Evolutionary conservation across 1,140 invertebrate species (phyloP), one percentile per base, ranked within the genome.

Genomic region (Glomeris maerens): DNA sequence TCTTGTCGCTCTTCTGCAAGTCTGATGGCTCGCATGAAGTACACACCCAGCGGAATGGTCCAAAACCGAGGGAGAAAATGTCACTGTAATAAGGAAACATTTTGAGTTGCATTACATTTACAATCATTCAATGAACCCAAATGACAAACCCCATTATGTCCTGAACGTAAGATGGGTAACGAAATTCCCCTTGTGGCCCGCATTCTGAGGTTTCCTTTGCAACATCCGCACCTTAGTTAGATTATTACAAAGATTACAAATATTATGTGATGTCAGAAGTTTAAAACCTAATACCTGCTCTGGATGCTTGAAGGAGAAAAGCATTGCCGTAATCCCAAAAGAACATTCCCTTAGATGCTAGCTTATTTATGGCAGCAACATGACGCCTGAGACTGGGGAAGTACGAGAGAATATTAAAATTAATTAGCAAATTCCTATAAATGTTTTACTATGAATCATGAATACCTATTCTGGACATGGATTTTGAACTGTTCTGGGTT

Each of bases 281-380:
- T n/a, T n/a, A 49, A 47, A 64, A 51, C 25, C 62, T 39, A 20
- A 59, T 64, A 65, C 78, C 79, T 26, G 79, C 77, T 52, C 78
- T 63, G 31, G 68, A 63, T 13, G 78, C 77, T 64, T 82, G 78
- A 29, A 82, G 62, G 22, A 81, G 68, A 60, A 81, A 81, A 2
- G 79, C 79, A 63, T 81, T 81, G 26, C 79, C 79, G 63, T 81
- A 81, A 62, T 81, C 79, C 74, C 75, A 81, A 63, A 81, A 81
- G 52, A 68, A 70, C 61, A 81, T 63, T n/a, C 79, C 79, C 23
- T 60, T 57, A 2, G 62, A 62, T 0, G 74, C 55, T 42, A 81
- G 59, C n/a, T 61, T 67, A 55, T 78, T 75, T 40, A 81, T 75
- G n/a, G 79, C 79, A 1, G 55, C 54, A 1, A 80, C 66, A 41